Base-by-base conservation (phyloP, 2,113 vertebrate species). In the Nematolebias whitei region DNA sequence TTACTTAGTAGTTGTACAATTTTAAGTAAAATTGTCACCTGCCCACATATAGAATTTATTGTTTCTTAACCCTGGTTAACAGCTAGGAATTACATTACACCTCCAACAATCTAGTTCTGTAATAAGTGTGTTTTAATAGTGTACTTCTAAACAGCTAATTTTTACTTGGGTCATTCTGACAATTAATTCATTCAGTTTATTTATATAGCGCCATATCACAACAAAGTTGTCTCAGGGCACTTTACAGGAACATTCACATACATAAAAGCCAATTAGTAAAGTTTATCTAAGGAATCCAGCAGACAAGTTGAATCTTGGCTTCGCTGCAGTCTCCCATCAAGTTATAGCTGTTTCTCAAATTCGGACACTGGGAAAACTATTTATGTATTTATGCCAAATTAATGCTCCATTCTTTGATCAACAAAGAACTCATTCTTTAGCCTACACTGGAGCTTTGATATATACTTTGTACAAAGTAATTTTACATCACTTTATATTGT, bases 81-180 rank as follows among this genome's bases (percentile, higher is more conserved):
- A 18, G 24, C 26, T 40, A 15, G 19, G 15, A 22, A 19, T n/a
- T 20, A 11, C 11, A 13, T 3, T 49, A 15, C 18, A 18, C 7
- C 2, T 10, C 6, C n/a, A 45, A n/a, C 43, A 20, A n/a, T 45
- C 12, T 32, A 14, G 16, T 43, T 14, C 54, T 74, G 51, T 58
- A 32, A 23, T 22, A 10, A 12, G 18, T 11, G 64, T 23, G 43
- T 63, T 23, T 69, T 18, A 13, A 38, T 70, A 19, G 38, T 24
- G 20, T 65, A 18, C 49, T 57, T 48, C 5, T 53, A 55, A 61
- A 41, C 40, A 26, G 41, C 10, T 64, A 16, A 64, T 49, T 40
- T 69, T 63, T 45, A 41, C 39, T 57, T 35, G 49, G 41, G 40
- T 22, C 19, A 13, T 32, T 1, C 8, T 24, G 39, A 3, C 14